Evolutionary conservation across 2,113 vertebrate species (phyloP).

Genomic region (Mormyrus lacerda): DNA sequence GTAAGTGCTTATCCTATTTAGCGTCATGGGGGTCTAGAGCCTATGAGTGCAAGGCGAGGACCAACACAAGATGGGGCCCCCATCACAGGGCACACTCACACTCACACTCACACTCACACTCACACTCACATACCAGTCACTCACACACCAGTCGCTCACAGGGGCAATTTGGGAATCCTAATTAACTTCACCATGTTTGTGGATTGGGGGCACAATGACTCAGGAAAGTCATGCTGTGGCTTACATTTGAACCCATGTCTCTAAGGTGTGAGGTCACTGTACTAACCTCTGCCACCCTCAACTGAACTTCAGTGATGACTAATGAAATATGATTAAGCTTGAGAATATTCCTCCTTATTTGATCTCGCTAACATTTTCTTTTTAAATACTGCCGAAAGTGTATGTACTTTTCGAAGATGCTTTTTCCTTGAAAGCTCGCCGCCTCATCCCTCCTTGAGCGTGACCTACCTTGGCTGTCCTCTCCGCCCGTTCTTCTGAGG

Average conservation of each 20-base stretch:
- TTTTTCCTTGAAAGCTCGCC: background rate
- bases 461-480: background rate
- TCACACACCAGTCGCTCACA: background rate
- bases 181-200: no score
- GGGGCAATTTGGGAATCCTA: no score
- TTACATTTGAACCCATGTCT: background rate
- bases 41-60: background rate
- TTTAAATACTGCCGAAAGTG: background rate
- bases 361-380: background rate
- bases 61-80: background rate
- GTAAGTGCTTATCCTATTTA: background rate
- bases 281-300: background rate
- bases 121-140: background rate
- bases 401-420: background rate
- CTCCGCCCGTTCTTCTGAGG: no score
- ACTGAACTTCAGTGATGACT: background rate
- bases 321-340: background rate
- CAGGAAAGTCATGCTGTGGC: background rate
- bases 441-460: background rate
- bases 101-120: no score
- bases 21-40: background rate
- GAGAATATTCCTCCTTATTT: background rate
- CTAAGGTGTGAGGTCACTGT: background rate
- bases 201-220: no score
- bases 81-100: background rate